phyloP scores from a whole-genome alignment of 1,140 invertebrate genomes.

The Scaptomyza montana region DNA sequence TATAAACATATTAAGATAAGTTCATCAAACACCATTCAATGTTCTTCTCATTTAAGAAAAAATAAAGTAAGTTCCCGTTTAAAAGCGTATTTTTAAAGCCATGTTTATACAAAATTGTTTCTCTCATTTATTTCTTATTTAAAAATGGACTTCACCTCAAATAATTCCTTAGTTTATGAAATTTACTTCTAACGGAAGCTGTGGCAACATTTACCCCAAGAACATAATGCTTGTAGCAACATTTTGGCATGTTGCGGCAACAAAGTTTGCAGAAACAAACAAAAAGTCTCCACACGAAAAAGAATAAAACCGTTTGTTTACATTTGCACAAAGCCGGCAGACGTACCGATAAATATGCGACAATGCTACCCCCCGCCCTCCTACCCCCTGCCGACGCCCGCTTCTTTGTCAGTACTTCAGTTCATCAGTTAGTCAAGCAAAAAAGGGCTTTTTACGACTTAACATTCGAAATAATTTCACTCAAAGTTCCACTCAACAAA shows the following conservation, averaged over 20 bases:
- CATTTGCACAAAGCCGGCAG: conserved; percentile 70
- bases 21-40: too few species aligned
- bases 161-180: neutral
- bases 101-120: too few species aligned
- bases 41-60: too few species aligned
- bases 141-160: too few species aligned
- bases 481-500: conserved; percentile 50
- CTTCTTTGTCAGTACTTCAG: conserved; percentile 14
- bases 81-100: too few species aligned
- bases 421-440: conserved; percentile 38
- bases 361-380: conserved; percentile 7
- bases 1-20: too few species aligned
- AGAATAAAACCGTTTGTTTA: conserved; percentile 70
- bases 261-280: conserved; percentile 30
- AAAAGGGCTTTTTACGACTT: conserved; percentile 59
- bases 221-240: conserved; percentile 39
- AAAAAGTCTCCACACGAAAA: conserved; percentile 59
- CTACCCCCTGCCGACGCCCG: too few species aligned
- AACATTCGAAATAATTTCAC: conserved; percentile 32
- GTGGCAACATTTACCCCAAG: conserved; percentile 10
- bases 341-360: conserved; percentile 42
- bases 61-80: too few species aligned
- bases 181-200: neutral
- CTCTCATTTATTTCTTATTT: too few species aligned
- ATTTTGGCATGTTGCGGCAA: conserved; percentile 51